Percentiles rank a stretch among this genome's conserved stretches.
Evolutionary conservation across 1,140 invertebrate species (phyloP).

Genomic region (Mylabris phalerata): DNA sequence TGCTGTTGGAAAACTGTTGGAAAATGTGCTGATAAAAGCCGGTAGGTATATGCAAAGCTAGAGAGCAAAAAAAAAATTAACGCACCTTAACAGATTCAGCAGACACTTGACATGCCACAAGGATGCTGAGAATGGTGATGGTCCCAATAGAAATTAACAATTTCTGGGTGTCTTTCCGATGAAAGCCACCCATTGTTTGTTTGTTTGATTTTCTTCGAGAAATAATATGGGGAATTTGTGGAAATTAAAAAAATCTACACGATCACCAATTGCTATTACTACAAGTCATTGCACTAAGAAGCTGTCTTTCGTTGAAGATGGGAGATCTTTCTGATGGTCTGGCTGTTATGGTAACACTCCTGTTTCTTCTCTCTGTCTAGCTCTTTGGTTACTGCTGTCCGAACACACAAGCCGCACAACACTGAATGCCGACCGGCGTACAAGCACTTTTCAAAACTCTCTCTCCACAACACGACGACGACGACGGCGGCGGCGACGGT

Average conservation of each 20-base stretch:
- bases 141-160: constrained; percentile 3
- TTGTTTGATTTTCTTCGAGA: too few relatives aligned
- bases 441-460: constrained; percentile 12
- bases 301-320: background rate
- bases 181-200: constrained; percentile 9
- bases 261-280: constrained; percentile 4
- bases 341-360: too few relatives aligned
- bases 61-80: background rate
- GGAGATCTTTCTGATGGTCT: background rate
- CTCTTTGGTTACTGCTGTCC: constrained; percentile 8
- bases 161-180: constrained; percentile 12
- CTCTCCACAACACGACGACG: too few relatives aligned
- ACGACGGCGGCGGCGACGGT: too few relatives aligned
- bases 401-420: constrained; percentile 15
- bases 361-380: too few relatives aligned
- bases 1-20: too few relatives aligned
- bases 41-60: too few relatives aligned
- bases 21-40: too few relatives aligned
- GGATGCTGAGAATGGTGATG: constrained; percentile 3
- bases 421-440: constrained; percentile 12
- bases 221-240: too few relatives aligned
- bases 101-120: constrained; percentile 12
- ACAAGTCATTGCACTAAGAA: constrained; percentile 15
- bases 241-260: background rate
- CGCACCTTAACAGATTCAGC: constrained; percentile 15